These are phyloP conservation scores for Hecatera dysodea DNA, from an alignment of 2,888 invertebrate genomes.

Conservation along the genomic window DNA sequence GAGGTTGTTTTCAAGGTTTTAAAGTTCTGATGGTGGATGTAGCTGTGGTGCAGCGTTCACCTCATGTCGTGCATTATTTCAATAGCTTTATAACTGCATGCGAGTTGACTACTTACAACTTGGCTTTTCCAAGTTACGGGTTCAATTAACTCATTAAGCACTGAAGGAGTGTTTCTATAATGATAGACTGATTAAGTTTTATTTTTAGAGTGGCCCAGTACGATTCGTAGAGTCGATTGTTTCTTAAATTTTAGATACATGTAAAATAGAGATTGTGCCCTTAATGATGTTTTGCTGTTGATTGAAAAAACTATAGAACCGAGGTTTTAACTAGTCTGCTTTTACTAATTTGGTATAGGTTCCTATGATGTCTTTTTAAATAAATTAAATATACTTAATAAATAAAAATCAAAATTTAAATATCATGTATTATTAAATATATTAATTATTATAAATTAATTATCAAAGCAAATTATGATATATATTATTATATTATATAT, in stretches of 20 bases:
- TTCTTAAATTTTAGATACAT: background rate
- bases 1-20: background rate
- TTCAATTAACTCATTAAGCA: slow-evolving; percentile 7
- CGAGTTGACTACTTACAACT: background rate
- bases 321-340: background rate
- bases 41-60: background rate
- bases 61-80: background rate
- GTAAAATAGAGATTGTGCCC: background rate
- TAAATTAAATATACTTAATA: no score
- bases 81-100: background rate
- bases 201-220: background rate
- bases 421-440: no score
- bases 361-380: no score
- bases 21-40: background rate
- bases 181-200: background rate
- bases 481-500: background rate
- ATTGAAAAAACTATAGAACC: background rate
- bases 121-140: background rate
- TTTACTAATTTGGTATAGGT: background rate
- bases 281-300: background rate
- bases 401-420: no score
- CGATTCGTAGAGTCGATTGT: background rate
- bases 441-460: no score
- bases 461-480: no score
- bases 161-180: background rate